phyloP scores from a whole-genome alignment of 2,113 vertebrate genomes.

The Prionailurus viverrinus region DNA sequence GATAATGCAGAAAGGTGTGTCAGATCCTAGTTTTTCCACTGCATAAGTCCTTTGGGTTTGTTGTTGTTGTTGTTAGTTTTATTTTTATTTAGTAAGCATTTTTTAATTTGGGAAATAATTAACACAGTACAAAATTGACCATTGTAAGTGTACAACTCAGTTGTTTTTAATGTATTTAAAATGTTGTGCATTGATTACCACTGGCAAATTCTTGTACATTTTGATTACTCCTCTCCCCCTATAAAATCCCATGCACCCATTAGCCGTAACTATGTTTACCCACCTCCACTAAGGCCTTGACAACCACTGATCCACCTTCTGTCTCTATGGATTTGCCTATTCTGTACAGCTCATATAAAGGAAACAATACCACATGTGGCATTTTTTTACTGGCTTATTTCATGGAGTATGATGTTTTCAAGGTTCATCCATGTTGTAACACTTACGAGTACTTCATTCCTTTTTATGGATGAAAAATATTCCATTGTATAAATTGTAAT shows the following conservation, averaged over 20 bases:
- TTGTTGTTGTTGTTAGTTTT: not conserved
- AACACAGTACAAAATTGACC: not conserved
- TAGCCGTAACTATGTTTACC: not conserved
- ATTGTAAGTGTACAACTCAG: not conserved
- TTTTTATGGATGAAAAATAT: not conserved
- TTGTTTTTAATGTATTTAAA: not conserved
- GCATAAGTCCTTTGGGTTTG: not conserved
- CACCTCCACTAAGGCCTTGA: not conserved
- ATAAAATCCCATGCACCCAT: too few species aligned
- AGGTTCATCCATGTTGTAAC: not conserved
- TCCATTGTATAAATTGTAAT: not conserved
- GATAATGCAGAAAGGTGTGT: not conserved
- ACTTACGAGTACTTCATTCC: not conserved
- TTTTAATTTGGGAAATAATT: not conserved
- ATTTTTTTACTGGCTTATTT: not conserved
- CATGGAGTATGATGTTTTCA: not conserved
- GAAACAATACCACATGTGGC: not conserved
- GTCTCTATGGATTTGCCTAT: not conserved
- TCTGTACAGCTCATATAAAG: not conserved
- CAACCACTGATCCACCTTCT: not conserved
- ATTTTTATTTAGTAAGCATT: not conserved
- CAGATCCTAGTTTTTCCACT: not conserved
- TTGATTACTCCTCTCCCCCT: not conserved
- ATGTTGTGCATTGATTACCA: not conserved
- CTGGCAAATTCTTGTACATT: not conserved